phyloP scores from a whole-genome alignment of 1,140 invertebrate species.

The Sycophaga agraensis region DNA sequence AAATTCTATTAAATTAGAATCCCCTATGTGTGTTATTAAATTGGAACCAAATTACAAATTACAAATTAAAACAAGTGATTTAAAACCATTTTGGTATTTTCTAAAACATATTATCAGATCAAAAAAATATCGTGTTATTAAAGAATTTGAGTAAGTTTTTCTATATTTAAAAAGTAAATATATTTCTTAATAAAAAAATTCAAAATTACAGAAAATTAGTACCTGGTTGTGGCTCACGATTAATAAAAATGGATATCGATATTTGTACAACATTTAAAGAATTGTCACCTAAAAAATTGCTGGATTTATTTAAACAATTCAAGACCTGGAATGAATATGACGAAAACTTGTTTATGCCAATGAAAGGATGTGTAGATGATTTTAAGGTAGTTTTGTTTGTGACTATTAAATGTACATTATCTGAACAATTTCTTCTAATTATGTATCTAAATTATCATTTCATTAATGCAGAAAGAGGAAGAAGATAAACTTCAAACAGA shows the following conservation, averaged over 20 bases:
- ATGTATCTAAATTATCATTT: too few species aligned
- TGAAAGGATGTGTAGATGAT: too few species aligned
- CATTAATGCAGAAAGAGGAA: too few species aligned
- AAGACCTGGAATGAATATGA: slow-evolving; percentile 52
- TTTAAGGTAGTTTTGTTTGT: too few species aligned
- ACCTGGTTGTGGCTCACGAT: slow-evolving; percentile 53
- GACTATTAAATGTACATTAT: too few species aligned
- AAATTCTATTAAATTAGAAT: background rate
- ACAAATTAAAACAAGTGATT: slow-evolving; percentile 33
- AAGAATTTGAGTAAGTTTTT: slow-evolving; percentile 50
- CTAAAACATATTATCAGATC: slow-evolving; percentile 38
- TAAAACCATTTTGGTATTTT: slow-evolving; percentile 51
- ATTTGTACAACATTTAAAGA: slow-evolving; percentile 55
- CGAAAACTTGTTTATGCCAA: slow-evolving; percentile 25
- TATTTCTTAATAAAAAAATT: background rate
- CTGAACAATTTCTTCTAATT: too few species aligned
- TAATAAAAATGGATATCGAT: slow-evolving; percentile 49
- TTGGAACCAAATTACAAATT: slow-evolving; percentile 42
- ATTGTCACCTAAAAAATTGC: slow-evolving; percentile 43
- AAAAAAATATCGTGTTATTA: slow-evolving; percentile 41
- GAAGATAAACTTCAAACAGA: too few species aligned
- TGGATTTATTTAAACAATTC: slow-evolving; percentile 51
- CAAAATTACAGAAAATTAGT: slow-evolving; percentile 48
- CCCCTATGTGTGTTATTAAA: slow-evolving; percentile 37
- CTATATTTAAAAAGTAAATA: slow-evolving; percentile 14